Evolutionary conservation across 1,140 invertebrate species (phyloP).

Genomic region (Achatina immaculata): DNA sequence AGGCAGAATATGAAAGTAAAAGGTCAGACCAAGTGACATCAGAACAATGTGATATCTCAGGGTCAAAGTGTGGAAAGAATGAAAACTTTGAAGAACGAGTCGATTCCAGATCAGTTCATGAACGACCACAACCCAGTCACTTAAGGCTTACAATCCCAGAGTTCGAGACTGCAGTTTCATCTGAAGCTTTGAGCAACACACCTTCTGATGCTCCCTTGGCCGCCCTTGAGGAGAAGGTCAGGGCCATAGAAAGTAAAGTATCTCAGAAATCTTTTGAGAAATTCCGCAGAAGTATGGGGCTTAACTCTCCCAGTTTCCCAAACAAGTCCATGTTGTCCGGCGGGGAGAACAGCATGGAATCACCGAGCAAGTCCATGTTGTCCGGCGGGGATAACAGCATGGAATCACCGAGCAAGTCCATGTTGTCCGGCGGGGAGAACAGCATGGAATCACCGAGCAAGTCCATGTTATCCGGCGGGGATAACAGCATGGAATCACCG

Average conservation of each 20-base stretch:
- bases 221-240: conserved; percentile 80
- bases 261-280: conserved; percentile 54
- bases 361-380: not conserved
- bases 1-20: too few relatives aligned
- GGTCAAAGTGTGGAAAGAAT: too few relatives aligned
- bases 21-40: too few relatives aligned
- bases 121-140: not conserved
- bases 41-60: too few relatives aligned
- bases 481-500: too few relatives aligned
- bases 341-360: conserved; percentile 48
- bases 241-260: conserved; percentile 67
- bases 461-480: too few relatives aligned
- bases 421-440: too few relatives aligned
- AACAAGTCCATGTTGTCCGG: conserved; percentile 52
- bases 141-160: not conserved
- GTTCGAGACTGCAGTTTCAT: conserved; percentile 7
- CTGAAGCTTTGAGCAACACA: conserved; percentile 38
- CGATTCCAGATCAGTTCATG: too few relatives aligned
- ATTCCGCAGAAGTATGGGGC: conserved; percentile 55
- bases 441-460: too few relatives aligned
- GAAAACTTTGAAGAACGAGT: too few relatives aligned
- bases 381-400: too few relatives aligned
- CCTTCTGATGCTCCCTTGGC: conserved; percentile 81
- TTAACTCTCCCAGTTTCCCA: conserved; percentile 40
- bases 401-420: too few relatives aligned